Conservation (phyloP, 1,140 invertebrate species). For the Apolygus lucorum region DNA sequence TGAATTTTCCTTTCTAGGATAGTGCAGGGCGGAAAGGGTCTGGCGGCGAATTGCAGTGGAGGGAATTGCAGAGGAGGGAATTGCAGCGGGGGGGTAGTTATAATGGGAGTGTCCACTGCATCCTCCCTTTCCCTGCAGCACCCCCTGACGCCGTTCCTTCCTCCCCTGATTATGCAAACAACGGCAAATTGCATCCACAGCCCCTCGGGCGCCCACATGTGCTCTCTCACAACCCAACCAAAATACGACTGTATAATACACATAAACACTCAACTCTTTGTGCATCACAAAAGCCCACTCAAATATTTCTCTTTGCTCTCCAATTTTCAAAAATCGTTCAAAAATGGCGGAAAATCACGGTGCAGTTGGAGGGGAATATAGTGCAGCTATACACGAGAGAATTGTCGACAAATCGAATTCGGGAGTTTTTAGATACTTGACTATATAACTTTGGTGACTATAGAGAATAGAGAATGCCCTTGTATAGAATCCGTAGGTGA, state of each 20-base stretch:
- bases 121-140: background rate
- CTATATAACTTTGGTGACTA: no score
- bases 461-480: no score
- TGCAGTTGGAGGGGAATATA: no score
- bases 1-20: background rate
- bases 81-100: background rate
- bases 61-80: background rate
- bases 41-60: background rate
- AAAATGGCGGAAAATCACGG: background rate
- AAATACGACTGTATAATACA: background rate
- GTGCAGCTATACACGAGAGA: no score
- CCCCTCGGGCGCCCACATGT: background rate
- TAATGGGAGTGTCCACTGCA: slow-evolving; percentile 16
- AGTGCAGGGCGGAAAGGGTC: background rate
- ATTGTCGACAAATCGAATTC: no score
- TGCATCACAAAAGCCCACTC: background rate
- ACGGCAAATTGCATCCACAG: slow-evolving; percentile 12
- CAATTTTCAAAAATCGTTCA: background rate
- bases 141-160: background rate
- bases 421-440: no score
- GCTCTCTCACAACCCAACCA: background rate
- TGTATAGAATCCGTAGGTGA: background rate
- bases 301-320: background rate
- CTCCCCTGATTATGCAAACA: slow-evolving; percentile 2
- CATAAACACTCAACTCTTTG: background rate